Conservation (phyloP, 2,797 vertebrate genomes). For the Microtus californicus region DNA sequence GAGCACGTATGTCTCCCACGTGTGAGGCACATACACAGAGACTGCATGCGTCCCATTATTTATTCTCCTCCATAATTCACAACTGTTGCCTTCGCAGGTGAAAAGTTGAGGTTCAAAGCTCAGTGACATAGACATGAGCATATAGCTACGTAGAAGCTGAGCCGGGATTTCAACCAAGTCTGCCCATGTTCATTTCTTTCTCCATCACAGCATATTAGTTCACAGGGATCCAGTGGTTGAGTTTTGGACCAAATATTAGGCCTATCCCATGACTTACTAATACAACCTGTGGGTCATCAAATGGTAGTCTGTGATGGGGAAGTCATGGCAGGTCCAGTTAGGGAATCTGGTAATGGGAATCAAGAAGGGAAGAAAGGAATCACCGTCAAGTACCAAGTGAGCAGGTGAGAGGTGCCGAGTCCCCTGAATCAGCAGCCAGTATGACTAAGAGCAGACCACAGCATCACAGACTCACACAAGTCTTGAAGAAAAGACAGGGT, state of each 20-base stretch:
- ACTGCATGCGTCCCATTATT: background rate
- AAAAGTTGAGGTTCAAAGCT: background rate
- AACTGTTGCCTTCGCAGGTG: background rate
- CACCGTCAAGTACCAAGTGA: background rate
- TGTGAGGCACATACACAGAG: background rate
- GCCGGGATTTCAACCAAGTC: background rate
- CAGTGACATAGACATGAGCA: background rate
- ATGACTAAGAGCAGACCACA: background rate
- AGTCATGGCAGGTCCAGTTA: background rate
- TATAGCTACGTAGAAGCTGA: background rate
- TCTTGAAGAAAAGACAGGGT: background rate
- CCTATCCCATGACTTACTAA: background rate
- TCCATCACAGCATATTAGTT: background rate
- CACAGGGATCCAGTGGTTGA: background rate
- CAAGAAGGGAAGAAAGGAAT: background rate
- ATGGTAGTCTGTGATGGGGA: background rate
- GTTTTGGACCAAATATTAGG: background rate
- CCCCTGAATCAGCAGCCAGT: background rate
- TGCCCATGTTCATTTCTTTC: background rate
- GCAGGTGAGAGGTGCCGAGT: background rate
- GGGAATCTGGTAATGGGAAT: background rate
- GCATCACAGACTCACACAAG: background rate
- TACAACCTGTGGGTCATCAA: background rate
- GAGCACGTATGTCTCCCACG: background rate
- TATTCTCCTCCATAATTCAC: background rate